Percentiles rank a stretch among this genome's conserved stretches.
These are phyloP conservation scores for Trachelus iudaicus DNA, from an alignment of 2,888 invertebrate genomes.

Conservation along the genomic window DNA sequence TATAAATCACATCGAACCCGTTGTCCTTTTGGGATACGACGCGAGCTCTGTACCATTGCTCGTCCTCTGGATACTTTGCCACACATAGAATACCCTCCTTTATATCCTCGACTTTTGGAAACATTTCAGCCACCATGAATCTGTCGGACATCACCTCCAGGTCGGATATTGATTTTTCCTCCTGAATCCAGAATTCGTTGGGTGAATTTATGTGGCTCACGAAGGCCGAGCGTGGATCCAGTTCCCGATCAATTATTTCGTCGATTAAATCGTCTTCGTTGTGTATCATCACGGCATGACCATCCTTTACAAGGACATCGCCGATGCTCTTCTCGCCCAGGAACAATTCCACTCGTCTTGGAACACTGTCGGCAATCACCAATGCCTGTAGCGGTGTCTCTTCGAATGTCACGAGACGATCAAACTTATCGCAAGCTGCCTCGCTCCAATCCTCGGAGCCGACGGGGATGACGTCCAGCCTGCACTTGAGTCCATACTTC, in stretches of 20 bases:
- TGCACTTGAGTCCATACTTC: slow-evolving; percentile 73
- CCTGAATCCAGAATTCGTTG: slow-evolving; percentile 80
- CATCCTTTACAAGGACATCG: slow-evolving; percentile 46
- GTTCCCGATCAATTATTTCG: slow-evolving; percentile 48
- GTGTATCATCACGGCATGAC: slow-evolving; percentile 40
- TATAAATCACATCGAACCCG: slow-evolving; percentile 72
- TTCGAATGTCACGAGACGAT: slow-evolving; percentile 39
- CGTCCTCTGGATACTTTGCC: slow-evolving; percentile 75
- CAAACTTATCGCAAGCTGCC: slow-evolving; percentile 71
- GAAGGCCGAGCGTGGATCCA: slow-evolving; percentile 70
- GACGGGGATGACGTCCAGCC: slow-evolving; percentile 75
- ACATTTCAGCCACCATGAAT: slow-evolving; percentile 68
- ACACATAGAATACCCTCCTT: slow-evolving; percentile 74
- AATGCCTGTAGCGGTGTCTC: slow-evolving; percentile 37
- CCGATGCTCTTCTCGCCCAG: slow-evolving; percentile 52
- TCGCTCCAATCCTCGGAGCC: slow-evolving; percentile 76
- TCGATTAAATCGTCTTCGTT: slow-evolving; percentile 47
- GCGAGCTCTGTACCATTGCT: slow-evolving; percentile 76
- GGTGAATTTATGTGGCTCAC: slow-evolving; percentile 76
- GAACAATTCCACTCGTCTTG: slow-evolving; percentile 63
- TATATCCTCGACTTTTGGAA: slow-evolving; percentile 68
- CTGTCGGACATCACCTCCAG: slow-evolving; percentile 73
- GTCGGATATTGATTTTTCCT: slow-evolving; percentile 72
- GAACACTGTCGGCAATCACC: slow-evolving; percentile 54
- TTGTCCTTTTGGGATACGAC: slow-evolving; percentile 70